Percentiles rank a stretch among this genome's conserved stretches.
phyloP scores from a whole-genome alignment of 2,113 vertebrate genomes.

The Cephalopholis sonnerati region DNA sequence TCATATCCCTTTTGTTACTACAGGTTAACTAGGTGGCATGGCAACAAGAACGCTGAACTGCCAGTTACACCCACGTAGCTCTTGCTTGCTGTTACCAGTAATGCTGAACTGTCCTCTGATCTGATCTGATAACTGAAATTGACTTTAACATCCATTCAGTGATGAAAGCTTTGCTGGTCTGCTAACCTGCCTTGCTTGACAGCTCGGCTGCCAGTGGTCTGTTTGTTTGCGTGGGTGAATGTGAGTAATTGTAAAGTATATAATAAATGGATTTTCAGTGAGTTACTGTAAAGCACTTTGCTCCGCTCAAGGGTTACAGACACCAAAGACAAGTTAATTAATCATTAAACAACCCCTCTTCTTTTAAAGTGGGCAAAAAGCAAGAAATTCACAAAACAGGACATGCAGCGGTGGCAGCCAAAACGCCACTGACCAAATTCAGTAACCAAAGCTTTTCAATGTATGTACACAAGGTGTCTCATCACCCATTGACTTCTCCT shows the following conservation, averaged over 20 bases:
- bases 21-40: background rate
- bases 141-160: background rate
- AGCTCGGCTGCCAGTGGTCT: background rate
- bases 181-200: background rate
- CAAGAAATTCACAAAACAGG: background rate
- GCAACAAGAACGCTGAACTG: background rate
- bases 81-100: background rate
- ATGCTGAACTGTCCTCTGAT: background rate
- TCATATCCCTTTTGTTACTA: background rate
- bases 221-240: background rate
- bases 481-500: conserved; percentile 51
- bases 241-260: background rate
- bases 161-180: background rate
- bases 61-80: background rate
- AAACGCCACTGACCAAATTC: conserved; percentile 14
- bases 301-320: background rate
- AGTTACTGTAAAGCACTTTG: background rate
- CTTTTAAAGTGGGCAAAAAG: background rate
- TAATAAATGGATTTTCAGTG: background rate
- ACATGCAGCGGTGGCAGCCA: too few relatives aligned
- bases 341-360: background rate
- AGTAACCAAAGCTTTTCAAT: conserved; percentile 13
- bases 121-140: background rate
- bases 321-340: background rate
- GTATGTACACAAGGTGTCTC: conserved; percentile 39